Percentiles rank a stretch among this genome's conserved stretches.
Conservation (phyloP, 2,113 vertebrate species). For the Cepphus grylle region DNA sequence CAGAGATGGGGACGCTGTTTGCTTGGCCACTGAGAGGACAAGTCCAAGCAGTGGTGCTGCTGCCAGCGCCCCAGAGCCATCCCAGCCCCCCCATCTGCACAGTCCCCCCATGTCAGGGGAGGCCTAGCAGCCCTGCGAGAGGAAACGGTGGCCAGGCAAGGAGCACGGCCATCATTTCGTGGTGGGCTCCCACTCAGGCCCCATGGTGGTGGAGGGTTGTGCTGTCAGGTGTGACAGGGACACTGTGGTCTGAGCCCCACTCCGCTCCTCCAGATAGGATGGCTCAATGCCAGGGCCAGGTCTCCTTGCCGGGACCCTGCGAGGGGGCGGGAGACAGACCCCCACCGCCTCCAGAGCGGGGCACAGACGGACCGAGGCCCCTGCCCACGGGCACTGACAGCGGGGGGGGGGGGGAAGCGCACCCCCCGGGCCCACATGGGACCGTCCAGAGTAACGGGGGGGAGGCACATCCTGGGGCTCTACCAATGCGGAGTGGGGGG, state of each 20-base stretch:
- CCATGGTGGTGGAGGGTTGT: accelerated
- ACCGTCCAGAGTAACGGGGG: not conserved
- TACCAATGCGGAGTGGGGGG: not conserved
- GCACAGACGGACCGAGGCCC: not conserved
- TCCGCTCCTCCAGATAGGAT: accelerated
- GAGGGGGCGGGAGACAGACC: not conserved
- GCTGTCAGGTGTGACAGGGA: not conserved
- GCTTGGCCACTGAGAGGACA: accelerated
- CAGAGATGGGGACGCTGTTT: accelerated
- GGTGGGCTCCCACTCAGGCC: not conserved
- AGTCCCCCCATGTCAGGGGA: accelerated
- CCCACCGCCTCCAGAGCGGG: not conserved
- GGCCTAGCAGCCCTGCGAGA: accelerated
- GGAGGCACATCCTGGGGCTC: accelerated
- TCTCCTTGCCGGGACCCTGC: no score
- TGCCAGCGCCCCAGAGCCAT: not conserved
- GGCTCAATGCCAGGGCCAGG: not conserved
- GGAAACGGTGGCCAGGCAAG: accelerated
- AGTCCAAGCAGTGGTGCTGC: not conserved
- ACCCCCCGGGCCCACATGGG: not conserved
- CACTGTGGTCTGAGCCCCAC: accelerated
- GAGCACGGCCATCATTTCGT: accelerated
- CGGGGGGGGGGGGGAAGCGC: accelerated
- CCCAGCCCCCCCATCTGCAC: not conserved
- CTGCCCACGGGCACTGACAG: not conserved